phyloP scores from a whole-genome alignment of 2,888 invertebrate species.

The Clunio marinus region DNA sequence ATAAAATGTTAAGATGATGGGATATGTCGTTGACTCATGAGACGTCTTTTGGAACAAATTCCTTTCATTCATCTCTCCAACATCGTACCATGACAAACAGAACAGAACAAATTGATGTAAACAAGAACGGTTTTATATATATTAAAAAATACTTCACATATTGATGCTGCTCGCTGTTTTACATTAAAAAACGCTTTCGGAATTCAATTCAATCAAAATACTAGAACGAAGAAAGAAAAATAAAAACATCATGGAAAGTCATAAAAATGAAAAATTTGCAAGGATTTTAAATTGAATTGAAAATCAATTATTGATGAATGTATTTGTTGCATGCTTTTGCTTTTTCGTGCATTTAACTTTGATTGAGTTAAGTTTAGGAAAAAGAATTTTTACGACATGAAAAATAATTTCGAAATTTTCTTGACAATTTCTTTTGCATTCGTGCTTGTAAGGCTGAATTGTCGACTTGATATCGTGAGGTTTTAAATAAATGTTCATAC shows the following conservation, averaged over 20 bases:
- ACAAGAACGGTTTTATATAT: background rate
- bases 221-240: background rate
- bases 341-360: background rate
- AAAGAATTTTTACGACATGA: background rate
- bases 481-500: too few species aligned
- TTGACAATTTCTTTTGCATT: too few species aligned
- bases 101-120: too few species aligned
- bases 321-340: background rate
- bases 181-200: too few species aligned
- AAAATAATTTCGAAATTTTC: conserved; percentile 12
- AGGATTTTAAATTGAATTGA: conserved; percentile 34
- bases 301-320: conserved; percentile 38
- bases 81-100: background rate
- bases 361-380: too few species aligned
- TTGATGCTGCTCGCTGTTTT: too few species aligned
- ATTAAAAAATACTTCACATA: background rate
- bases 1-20: conserved; percentile 14
- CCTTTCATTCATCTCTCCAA: background rate
- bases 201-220: background rate
- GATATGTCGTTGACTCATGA: background rate
- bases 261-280: background rate
- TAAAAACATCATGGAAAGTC: conserved; percentile 20
- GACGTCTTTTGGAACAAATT: background rate
- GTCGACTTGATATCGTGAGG: too few species aligned
- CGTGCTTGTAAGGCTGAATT: too few species aligned